Base-by-base conservation (phyloP, 2,888 invertebrate genomes). In the Hemithea aestivaria region DNA sequence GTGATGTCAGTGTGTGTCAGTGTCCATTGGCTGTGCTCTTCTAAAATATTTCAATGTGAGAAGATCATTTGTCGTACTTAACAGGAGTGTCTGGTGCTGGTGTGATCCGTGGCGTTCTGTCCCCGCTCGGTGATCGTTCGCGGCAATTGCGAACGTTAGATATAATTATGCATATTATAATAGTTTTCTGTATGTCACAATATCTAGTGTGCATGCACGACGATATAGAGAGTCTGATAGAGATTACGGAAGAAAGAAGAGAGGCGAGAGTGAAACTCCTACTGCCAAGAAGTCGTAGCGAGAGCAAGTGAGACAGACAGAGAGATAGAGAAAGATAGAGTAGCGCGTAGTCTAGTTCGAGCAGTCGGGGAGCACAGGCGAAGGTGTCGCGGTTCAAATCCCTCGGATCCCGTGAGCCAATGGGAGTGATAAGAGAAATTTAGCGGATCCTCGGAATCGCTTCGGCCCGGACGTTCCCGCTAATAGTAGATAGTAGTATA, bases 151-250 rank as follows among this genome's bases (percentile, higher is more conserved):
- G 76, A 73, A 80, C 72, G 73, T 79, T 68, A 78, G 74, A 73
- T 80, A n/a, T n/a, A n/a, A n/a, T n/a, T n/a, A 76, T 67, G 16
- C 16, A 16, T 16, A 16, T 16, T 16, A 16, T 5, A 72, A 77
- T 75, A 79, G 75, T 80, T 76, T 78, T 80, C 57, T 79, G 79
- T 75, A 77, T 85, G 85, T 84, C 77, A 83, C 82, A 84, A 82
- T 85, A 85, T 81, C 87, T 87, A 87, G 87, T 87, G 87, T 87
- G 72, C 87, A 87, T 87, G 87, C 87, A 87, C 85, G 81, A 82
- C 79, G 80, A 78, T 62, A 82, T 16, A 16, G 16, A 16, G 30
- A 31, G 81, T 75, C 68, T 70, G 79, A 82, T 80, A 84, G 75
- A 80, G 75, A 71, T 74, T 79, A 85, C 77, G 69, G 81, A 85